Evolutionary conservation across 2,888 invertebrate genomes (phyloP).

Genomic region (Netelia inedita): DNA sequence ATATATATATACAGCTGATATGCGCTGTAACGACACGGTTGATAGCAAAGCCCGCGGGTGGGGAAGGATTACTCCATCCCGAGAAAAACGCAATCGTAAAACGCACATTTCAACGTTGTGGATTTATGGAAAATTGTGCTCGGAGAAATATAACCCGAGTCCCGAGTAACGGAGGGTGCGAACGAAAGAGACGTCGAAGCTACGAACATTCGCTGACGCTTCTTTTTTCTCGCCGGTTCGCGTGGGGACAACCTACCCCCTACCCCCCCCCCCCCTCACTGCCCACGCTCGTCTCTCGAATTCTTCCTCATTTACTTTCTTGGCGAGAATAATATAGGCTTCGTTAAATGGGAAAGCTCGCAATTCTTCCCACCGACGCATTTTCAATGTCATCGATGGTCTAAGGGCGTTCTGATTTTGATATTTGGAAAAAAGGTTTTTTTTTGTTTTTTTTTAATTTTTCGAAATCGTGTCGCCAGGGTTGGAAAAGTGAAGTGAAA

Average conservation of each 20-base stretch:
- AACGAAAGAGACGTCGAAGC: not conserved
- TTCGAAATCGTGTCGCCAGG: not conserved
- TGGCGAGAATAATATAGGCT: not conserved
- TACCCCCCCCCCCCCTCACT: too few species aligned
- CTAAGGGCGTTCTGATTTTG: too few species aligned
- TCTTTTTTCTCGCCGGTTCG: not conserved
- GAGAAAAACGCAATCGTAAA: conserved; percentile 62
- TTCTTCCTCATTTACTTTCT: conserved; percentile 6
- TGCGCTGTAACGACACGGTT: conserved; percentile 57
- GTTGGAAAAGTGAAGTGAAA: not conserved
- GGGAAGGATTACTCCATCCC: conserved; percentile 20
- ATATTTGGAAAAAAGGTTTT: not conserved
- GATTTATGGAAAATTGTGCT: conserved; percentile 61
- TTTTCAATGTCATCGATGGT: not conserved
- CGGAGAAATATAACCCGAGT: conserved; percentile 21
- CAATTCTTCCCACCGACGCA: not conserved
- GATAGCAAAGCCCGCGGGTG: conserved; percentile 65
- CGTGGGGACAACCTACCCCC: not conserved
- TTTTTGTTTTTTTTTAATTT: not conserved
- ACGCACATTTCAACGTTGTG: conserved; percentile 59
- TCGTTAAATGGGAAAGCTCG: conserved; percentile 2
- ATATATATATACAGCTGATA: conserved; percentile 4
- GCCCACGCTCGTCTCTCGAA: too few species aligned
- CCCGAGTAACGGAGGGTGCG: not conserved
- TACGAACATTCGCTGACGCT: not conserved